Base-by-base conservation (phyloP, 2,797 vertebrate genomes). In the Spheniscus humboldti region DNA sequence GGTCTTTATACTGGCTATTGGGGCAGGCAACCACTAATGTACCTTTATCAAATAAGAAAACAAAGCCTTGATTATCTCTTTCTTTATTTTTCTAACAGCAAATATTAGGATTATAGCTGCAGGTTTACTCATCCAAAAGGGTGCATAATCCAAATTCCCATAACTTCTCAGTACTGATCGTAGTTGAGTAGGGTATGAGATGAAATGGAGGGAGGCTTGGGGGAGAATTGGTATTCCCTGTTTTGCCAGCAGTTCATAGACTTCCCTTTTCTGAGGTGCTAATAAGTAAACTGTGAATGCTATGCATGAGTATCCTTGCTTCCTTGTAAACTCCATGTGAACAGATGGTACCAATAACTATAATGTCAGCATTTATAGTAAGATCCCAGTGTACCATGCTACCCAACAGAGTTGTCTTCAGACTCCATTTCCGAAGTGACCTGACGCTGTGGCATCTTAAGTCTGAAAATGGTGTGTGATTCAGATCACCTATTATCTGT, bases 391-490 rank as follows among this genome's bases (percentile, higher is more conserved):
- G 28, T 45, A 19, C 43, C 10, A 6, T 33, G 22, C 64, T 33
- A 6, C 28, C 7, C 30, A 35, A 14, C 45, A 68, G 75, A 43
- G 8, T 33, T 69, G 39, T 55, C 67, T 78, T 86, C 52, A 71
- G 68, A 47, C 75, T 72, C 64, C n/a, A 8, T 92, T 91, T 91
- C 62, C 35, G 5, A 28, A 87, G 81, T 95, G 96, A 88, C 82
- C 87, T 81, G 95, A 94, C 53, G 75, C 37, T 81, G 45, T 96
- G 94, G 75, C 87, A 94, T 59, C 48, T 31, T 7, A 25, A 63
- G 19, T 77, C 88, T 92, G 94, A 64, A 72, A 86, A 80, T 62
- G 64, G 30, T 43, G 57, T 78, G 68, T 96, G 94, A 94, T 47
- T 97, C 96, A 94, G 28, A 5, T 88, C 89, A 20, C 52, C 35